A percentile compares a stretch with the other conserved stretches of the same genome.
phyloP scores from a whole-genome alignment of 2,797 vertebrate species.

The Pantherophis alleghaniensis region DNA sequence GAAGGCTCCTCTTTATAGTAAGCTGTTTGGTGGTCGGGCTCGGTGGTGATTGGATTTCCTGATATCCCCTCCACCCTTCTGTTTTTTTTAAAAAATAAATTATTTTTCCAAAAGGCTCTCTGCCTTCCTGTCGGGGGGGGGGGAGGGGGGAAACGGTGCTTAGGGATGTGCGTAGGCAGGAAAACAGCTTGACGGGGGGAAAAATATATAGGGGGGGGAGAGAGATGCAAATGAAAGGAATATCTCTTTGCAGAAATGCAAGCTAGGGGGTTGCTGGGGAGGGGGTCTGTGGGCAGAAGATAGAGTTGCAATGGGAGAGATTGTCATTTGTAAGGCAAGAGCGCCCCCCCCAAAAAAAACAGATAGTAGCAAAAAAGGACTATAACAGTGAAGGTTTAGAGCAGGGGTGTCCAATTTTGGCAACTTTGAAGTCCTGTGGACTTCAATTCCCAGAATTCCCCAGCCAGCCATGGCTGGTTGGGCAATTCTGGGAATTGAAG shows the following conservation, averaged over 20 bases:
- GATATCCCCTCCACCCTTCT: no score
- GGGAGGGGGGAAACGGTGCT: not conserved
- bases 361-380: not conserved
- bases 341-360: not conserved
- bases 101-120: not conserved
- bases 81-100: no score
- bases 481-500: no score
- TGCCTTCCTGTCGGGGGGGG: not conserved
- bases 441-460: no score
- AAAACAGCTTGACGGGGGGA: not conserved
- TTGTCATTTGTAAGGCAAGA: not conserved
- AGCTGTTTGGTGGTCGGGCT: not conserved
- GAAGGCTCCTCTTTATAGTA: not conserved
- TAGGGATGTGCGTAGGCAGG: not conserved
- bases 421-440: no score
- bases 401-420: no score
- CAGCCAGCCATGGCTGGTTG: no score
- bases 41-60: not conserved
- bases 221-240: not conserved
- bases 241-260: not conserved
- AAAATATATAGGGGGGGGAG: no score
- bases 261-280: not conserved
- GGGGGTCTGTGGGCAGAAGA: not conserved
- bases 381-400: not conserved
- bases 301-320: not conserved